Evolutionary conservation across 1,140 invertebrate genomes (phyloP), one percentile per base, ranked within the genome.

Genomic region (Drosophila rufa): DNA sequence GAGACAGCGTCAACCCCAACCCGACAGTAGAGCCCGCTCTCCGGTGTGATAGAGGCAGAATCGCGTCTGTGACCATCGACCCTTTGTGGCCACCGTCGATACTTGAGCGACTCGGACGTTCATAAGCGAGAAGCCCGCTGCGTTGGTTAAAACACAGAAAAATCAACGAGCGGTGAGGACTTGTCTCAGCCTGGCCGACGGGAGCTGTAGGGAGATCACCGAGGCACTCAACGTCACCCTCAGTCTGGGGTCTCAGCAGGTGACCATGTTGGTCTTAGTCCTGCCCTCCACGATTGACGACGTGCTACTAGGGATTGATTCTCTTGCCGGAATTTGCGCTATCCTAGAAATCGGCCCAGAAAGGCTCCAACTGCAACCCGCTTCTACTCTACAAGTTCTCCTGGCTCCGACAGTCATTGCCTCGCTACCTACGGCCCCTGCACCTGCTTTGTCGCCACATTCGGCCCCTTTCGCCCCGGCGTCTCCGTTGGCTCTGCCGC

Each of bases 51-150:
- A n/a, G 53, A 36, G 7, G 36, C 15, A 55, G 22, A 8, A 19
- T 56, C 36, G 36, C 33, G 7, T 12, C 53, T 2, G 36, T 56
- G 36, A 12, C 27, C 33, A 40, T 56, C 33, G 53, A 14, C 2
- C 36, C 38, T 25, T 56, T 19, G 4, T 11, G 8, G 36, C 53
- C 5, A 56, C 53, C 4, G 19, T 56, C 6, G 36, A 56, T 19
- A 56, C 53, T 4, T 19, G 53, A 42, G 36, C 53, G 7, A 40
- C 51, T 3, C 51, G 51, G 11, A 38, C 17, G 6, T 56, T 56
- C 36, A 38, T 48, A 22, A 48, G 47, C 14, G 14, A 48, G 22
- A 48, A 6, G 22, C 15, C 15, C n/a, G 47, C 47, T 4, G 47
- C 9, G 19, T 47, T 47, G 46, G 45, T 47, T 5, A 47, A 25